These are phyloP conservation scores for Ctenochaetus hawaiiensis DNA, from an alignment of 2,797 vertebrate species.

Conservation along the genomic window DNA sequence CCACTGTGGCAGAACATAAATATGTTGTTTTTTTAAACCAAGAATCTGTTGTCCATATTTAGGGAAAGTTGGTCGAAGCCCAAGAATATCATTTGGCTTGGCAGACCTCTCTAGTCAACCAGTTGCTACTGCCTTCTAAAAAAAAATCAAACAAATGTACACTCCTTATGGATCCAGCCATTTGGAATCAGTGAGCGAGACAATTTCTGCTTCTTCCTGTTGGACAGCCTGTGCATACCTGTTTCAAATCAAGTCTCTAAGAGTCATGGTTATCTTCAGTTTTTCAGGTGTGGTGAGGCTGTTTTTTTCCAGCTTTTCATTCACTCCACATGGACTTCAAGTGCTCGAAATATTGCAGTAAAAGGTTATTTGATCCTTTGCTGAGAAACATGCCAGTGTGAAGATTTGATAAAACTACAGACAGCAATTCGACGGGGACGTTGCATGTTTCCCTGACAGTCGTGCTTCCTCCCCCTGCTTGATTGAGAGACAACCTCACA, in stretches of 20 bases:
- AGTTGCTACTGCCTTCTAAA: slow-evolving; percentile 87
- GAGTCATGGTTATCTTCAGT: slow-evolving; percentile 66
- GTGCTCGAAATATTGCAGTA: slow-evolving; percentile 57
- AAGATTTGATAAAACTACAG: slow-evolving; percentile 71
- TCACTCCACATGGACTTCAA: slow-evolving; percentile 56
- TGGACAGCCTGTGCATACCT: slow-evolving; percentile 57
- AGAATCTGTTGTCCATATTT: slow-evolving; percentile 85
- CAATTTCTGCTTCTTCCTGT: slow-evolving; percentile 68
- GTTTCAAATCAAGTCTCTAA: slow-evolving; percentile 76
- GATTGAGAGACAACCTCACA: slow-evolving; percentile 55
- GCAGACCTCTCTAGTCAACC: slow-evolving; percentile 75
- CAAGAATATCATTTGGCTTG: slow-evolving; percentile 88
- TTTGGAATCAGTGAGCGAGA: slow-evolving; percentile 62
- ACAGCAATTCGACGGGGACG: slow-evolving; percentile 47
- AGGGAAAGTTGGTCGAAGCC: slow-evolving; percentile 81
- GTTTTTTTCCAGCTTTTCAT: slow-evolving; percentile 47
- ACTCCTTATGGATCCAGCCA: slow-evolving; percentile 76
- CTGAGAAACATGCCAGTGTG: slow-evolving; percentile 53
- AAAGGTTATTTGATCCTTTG: slow-evolving; percentile 72
- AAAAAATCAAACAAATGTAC: slow-evolving; percentile 89
- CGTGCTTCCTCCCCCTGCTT: slow-evolving; percentile 40
- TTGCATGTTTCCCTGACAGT: slow-evolving; percentile 56
- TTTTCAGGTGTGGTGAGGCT: slow-evolving; percentile 65
- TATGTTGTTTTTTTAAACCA: slow-evolving; percentile 63
- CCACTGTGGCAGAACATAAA: slow-evolving; percentile 74